Evolutionary conservation across 2,888 invertebrate genomes (phyloP).

Genomic region (Keiferia lycopersicella): DNA sequence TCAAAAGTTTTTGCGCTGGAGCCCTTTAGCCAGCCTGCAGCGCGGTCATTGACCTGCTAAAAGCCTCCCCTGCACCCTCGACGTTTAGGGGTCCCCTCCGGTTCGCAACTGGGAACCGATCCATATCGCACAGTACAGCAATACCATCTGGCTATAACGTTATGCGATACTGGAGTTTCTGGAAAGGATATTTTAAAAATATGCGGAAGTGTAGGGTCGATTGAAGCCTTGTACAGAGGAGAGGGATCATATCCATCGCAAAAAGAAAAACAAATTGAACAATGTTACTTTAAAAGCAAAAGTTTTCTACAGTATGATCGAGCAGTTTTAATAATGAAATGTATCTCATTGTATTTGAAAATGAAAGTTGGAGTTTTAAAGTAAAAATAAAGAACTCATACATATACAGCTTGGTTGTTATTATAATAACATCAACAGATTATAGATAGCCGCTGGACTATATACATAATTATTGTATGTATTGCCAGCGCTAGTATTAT

Average conservation of each 20-base stretch:
- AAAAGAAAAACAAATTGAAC: too few relatives aligned
- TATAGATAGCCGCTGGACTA: neutral
- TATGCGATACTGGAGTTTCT: neutral
- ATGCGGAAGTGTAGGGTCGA: neutral
- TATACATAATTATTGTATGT: slow-evolving; percentile 12
- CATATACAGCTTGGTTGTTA: neutral
- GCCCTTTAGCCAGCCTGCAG: neutral
- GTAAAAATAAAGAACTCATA: neutral
- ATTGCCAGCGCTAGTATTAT: neutral
- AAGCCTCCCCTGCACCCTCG: slow-evolving; percentile 11
- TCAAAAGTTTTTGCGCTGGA: neutral
- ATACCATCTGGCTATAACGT: neutral
- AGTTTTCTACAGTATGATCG: too few relatives aligned
- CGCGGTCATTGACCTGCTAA: slow-evolving; percentile 15
- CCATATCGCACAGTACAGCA: slow-evolving; percentile 15
- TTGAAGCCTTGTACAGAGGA: too few relatives aligned
- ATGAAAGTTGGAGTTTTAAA: neutral
- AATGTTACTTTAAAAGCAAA: too few relatives aligned
- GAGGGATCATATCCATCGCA: too few relatives aligned
- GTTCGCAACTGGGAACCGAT: slow-evolving; percentile 1
- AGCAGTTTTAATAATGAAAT: too few relatives aligned
- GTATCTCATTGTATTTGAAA: too few relatives aligned
- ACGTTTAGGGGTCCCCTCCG: slow-evolving; percentile 4
- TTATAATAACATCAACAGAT: slow-evolving; percentile 1
- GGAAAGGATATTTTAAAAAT: neutral